Percentiles rank a stretch among this genome's conserved stretches.
Conservation (phyloP, 2,113 vertebrate genomes). For the Leptocoma aspasia region DNA sequence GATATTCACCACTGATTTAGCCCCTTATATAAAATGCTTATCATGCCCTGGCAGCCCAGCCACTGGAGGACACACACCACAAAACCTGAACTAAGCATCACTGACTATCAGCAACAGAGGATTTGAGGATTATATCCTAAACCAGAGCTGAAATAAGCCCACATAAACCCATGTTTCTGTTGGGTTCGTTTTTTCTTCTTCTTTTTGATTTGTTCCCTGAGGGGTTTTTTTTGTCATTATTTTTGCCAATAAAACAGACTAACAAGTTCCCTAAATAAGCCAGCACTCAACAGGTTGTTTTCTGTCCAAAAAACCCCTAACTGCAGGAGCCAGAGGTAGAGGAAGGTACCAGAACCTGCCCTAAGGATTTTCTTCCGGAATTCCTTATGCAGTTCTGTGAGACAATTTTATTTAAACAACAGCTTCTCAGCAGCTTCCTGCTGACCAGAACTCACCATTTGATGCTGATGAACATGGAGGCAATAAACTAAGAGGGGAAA, state of each 20-base stretch:
- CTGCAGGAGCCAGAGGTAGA: background rate
- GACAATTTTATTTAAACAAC: rapidly evolving
- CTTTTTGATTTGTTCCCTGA: background rate
- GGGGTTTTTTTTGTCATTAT: background rate
- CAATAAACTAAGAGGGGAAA: constrained; percentile 95
- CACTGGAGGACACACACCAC: background rate
- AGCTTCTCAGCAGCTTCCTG: background rate
- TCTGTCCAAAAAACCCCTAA: background rate
- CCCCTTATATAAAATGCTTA: background rate
- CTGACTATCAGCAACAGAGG: background rate
- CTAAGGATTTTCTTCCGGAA: background rate
- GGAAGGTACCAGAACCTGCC: background rate
- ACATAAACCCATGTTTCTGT: background rate
- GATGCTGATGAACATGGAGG: constrained; percentile 94
- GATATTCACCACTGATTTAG: background rate
- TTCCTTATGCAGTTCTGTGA: rapidly evolving
- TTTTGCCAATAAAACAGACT: background rate
- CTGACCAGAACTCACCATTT: constrained; percentile 67
- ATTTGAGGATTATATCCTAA: background rate
- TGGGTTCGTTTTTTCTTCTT: background rate
- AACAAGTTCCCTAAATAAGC: background rate
- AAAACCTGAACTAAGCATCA: background rate
- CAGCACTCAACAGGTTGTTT: background rate
- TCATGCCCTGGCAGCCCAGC: background rate
- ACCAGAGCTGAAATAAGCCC: background rate